Percentiles rank a stretch among this genome's conserved stretches.
Conservation (phyloP, 2,888 invertebrate species). For the Taenaris catops region DNA sequence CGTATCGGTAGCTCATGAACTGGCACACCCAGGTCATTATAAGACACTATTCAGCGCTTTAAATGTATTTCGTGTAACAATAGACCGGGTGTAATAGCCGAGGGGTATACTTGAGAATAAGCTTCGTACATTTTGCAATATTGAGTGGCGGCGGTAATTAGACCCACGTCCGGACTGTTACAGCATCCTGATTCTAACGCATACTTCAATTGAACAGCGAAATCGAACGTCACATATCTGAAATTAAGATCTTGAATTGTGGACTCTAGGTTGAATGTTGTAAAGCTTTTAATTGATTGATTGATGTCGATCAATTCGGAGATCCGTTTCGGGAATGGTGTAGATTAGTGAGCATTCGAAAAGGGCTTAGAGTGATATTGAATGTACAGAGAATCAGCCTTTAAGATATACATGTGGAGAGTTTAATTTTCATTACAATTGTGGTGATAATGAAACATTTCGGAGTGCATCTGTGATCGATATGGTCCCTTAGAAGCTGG, state of each 20-base stretch:
- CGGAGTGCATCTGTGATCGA: slow-evolving; percentile 31
- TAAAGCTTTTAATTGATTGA: slow-evolving; percentile 27
- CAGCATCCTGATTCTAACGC: slow-evolving; percentile 75
- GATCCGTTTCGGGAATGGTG: slow-evolving; percentile 35
- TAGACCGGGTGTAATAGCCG: slow-evolving; percentile 54
- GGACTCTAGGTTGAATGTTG: slow-evolving; percentile 21
- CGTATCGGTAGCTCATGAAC: slow-evolving; percentile 42
- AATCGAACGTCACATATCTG: slow-evolving; percentile 22
- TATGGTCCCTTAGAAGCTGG: slow-evolving; percentile 63
- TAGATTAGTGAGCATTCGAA: slow-evolving; percentile 24
- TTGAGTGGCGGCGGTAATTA: slow-evolving; percentile 71
- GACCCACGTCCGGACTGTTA: slow-evolving; percentile 63
- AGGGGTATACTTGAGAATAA: slow-evolving; percentile 56
- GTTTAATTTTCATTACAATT: slow-evolving; percentile 19
- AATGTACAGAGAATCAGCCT: slow-evolving; percentile 29
- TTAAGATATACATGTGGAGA: slow-evolving; percentile 16
- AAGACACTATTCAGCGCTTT: slow-evolving; percentile 47
- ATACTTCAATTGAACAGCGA: slow-evolving; percentile 28
- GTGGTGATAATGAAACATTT: slow-evolving; percentile 23
- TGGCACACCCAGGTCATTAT: slow-evolving; percentile 60
- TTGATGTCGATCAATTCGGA: slow-evolving; percentile 27
- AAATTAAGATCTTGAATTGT: slow-evolving; percentile 14
- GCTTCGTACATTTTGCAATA: slow-evolving; percentile 69
- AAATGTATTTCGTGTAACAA: slow-evolving; percentile 63
- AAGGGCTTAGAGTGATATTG: slow-evolving; percentile 34